Evolutionary conservation across 2,888 invertebrate genomes (phyloP).

Genomic region (Agriopis leucophaearia): DNA sequence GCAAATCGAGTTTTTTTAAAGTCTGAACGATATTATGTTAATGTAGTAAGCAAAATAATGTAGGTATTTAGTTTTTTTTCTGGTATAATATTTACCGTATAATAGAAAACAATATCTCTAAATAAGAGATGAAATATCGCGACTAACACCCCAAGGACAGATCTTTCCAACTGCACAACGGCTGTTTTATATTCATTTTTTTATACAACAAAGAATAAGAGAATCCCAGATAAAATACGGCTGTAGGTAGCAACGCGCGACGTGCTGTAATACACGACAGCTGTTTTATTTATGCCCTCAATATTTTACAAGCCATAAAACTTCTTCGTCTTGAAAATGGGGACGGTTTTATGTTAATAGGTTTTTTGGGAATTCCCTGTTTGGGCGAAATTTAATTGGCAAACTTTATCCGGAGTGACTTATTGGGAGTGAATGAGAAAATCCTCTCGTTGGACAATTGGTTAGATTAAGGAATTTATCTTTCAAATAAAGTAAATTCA

Average conservation of each 20-base stretch:
- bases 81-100: background rate
- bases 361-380: slow-evolving; percentile 63
- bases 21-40: background rate
- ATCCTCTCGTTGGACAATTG: slow-evolving; percentile 35
- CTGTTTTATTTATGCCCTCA: slow-evolving; percentile 82
- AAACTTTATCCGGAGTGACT: slow-evolving; percentile 44
- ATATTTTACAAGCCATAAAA: slow-evolving; percentile 86
- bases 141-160: slow-evolving; percentile 43
- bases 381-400: slow-evolving; percentile 52
- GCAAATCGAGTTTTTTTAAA: no score
- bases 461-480: slow-evolving; percentile 9
- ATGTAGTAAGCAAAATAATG: background rate
- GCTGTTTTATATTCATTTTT: slow-evolving; percentile 69
- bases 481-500: background rate
- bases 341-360: slow-evolving; percentile 82
- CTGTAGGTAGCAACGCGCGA: slow-evolving; percentile 71
- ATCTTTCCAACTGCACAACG: slow-evolving; percentile 29
- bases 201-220: slow-evolving; percentile 74
- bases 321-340: slow-evolving; percentile 78
- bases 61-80: background rate
- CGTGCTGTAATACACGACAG: slow-evolving; percentile 83
- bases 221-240: slow-evolving; percentile 82
- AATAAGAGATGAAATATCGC: slow-evolving; percentile 39
- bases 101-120: slow-evolving; percentile 15
- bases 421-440: slow-evolving; percentile 44